Evolutionary conservation across 53 echinoderm and acorn worm genomes (phyloP), one percentile per base, ranked within the genome.

Genomic region (Apostichopus leukothele): DNA sequence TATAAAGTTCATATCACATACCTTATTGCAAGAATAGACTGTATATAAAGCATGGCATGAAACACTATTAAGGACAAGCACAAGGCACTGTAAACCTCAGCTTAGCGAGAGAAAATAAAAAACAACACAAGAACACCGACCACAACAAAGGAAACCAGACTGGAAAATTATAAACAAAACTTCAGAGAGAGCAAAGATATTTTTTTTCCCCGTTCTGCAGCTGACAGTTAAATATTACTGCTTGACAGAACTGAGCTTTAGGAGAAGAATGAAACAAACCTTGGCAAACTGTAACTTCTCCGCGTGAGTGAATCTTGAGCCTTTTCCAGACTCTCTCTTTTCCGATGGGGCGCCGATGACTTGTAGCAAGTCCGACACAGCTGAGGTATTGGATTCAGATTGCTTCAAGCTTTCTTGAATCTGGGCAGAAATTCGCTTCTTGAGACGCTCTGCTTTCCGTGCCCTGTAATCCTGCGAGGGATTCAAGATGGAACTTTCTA

Each of bases 201-300:
- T 25, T 39, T 39, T 39, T 3, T 3, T 3, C 1, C 3, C 3
- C 39, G 39, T 39, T 39, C 39, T 39, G 39, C 39, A 39, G 39
- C 39, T 39, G 39, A 39, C 39, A 0, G 39, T 39, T 39, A 39
- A 39, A 39, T 39, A 39, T 39, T 39, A 39, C 39, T 39, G 39
- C 39, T 39, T 39, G 39, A 57, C 57, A 10, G 57, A 22, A 51
- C 9, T 51, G 4, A 13, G 39, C 50, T 13, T 76, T 16, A 76
- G 52, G 6, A 26, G 13, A 76, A 16, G 16, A 76, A 13, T 14
- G 5, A 68, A 79, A 51, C 90, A 88, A n/a, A 98, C 98, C 95
- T 98, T 95, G 55, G 98, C 95, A 93, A 98, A 98, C 92, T 94
- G 98, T 19, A 98, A 78, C 81, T 96, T 98, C 22, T 95, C 95